phyloP scores from a whole-genome alignment of 2,797 vertebrate genomes.

The Gymnopithys bicolor region DNA sequence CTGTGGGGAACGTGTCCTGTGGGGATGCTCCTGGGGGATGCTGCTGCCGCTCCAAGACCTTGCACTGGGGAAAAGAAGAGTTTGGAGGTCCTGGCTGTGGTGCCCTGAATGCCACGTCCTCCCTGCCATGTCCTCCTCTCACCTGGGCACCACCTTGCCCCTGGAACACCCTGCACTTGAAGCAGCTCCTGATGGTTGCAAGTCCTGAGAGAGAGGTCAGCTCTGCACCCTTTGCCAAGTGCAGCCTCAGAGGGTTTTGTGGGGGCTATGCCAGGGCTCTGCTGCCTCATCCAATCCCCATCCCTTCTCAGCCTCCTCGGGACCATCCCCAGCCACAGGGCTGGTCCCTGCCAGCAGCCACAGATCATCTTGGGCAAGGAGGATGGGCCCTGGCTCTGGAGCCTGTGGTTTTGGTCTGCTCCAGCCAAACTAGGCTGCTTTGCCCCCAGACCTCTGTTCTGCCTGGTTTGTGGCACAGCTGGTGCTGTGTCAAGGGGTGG shows the following conservation, averaged over 20 bases:
- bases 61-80: neutral
- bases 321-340: neutral
- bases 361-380: fast-evolving
- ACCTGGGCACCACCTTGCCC: fast-evolving
- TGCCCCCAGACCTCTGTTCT: fast-evolving
- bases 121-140: neutral
- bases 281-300: neutral
- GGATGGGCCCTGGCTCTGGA: fast-evolving
- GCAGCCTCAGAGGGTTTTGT: neutral
- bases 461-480: neutral
- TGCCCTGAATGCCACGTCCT: neutral
- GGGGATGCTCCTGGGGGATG: neutral
- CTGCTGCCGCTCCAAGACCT: neutral
- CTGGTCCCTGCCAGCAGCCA: neutral
- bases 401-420: fast-evolving
- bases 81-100: neutral
- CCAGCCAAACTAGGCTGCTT: neutral
- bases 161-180: fast-evolving
- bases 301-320: neutral
- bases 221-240: neutral
- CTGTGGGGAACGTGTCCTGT: neutral
- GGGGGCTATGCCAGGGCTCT: neutral
- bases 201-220: neutral
- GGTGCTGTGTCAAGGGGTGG: neutral
- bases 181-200: neutral